phyloP scores from a whole-genome alignment of 2,888 invertebrate species.

The Orthonevra nobilis region DNA sequence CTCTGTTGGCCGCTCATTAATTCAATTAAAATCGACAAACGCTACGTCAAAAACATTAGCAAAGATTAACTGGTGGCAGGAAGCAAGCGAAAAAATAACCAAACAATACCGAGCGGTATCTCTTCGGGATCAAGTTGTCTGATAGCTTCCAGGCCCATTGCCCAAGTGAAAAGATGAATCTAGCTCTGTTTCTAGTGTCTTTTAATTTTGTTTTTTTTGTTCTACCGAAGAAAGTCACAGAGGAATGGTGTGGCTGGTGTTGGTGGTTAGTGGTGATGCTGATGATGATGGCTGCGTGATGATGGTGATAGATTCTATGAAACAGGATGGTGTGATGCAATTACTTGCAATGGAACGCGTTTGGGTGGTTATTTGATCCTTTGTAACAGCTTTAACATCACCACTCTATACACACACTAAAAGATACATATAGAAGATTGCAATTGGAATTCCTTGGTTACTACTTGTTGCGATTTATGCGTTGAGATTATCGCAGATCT shows the following conservation, averaged over 20 bases:
- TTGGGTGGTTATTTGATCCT: slow-evolving; percentile 56
- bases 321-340: slow-evolving; percentile 69
- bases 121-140: slow-evolving; percentile 43
- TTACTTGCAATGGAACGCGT: slow-evolving; percentile 66
- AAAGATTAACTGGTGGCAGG: slow-evolving; percentile 33
- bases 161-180: not conserved
- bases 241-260: not conserved
- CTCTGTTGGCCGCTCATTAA: slow-evolving; percentile 57
- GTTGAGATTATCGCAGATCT: slow-evolving; percentile 60
- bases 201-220: slow-evolving; percentile 8
- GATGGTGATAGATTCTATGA: slow-evolving; percentile 63
- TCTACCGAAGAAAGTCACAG: not conserved
- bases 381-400: slow-evolving; percentile 3
- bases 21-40: slow-evolving; percentile 53
- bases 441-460: slow-evolving; percentile 44
- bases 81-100: too few species aligned
- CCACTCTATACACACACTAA: too few species aligned
- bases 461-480: slow-evolving; percentile 35
- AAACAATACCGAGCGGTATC: too few species aligned
- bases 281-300: slow-evolving; percentile 43
- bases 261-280: slow-evolving; percentile 12
- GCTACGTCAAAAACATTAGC: slow-evolving; percentile 46
- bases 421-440: too few species aligned
- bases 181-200: slow-evolving; percentile 42
- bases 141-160: slow-evolving; percentile 29